Conservation (phyloP, 2,113 vertebrate species). For the Halichoeres trimaculatus region DNA sequence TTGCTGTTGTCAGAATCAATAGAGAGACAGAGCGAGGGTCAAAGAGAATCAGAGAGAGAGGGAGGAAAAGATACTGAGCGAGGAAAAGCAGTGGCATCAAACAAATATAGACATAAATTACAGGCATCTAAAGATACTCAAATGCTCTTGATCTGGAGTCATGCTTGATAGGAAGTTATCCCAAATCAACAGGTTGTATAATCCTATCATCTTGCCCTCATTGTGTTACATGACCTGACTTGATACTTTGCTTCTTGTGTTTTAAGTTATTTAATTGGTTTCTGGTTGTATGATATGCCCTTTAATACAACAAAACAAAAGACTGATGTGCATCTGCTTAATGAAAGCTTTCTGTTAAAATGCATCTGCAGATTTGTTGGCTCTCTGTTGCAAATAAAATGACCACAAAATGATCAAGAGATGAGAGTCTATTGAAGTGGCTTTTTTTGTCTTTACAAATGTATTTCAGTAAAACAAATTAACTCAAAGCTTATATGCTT, state of each 20-base stretch:
- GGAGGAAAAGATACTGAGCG: no score
- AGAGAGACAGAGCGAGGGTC: constrained; percentile 5
- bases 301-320: background rate
- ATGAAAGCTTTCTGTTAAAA: background rate
- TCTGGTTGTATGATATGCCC: background rate
- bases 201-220: background rate
- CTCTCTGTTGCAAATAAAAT: constrained; percentile 1
- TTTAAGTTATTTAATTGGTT: background rate
- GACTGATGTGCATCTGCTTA: background rate
- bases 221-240: constrained; percentile 8
- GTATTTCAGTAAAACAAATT: constrained; percentile 19
- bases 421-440: constrained; percentile 28
- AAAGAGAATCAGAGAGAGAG: constrained; percentile 11
- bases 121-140: constrained; percentile 8
- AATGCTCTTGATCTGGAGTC: constrained; percentile 1
- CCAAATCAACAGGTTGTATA: no score
- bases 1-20: constrained; percentile 44
- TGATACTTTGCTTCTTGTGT: background rate
- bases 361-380: background rate
- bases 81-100: background rate
- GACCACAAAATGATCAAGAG: constrained; percentile 27
- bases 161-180: background rate
- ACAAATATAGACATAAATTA: background rate
- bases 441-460: background rate
- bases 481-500: background rate